phyloP scores from a whole-genome alignment of 2,888 invertebrate species.

The Aphodius sticticus region DNA sequence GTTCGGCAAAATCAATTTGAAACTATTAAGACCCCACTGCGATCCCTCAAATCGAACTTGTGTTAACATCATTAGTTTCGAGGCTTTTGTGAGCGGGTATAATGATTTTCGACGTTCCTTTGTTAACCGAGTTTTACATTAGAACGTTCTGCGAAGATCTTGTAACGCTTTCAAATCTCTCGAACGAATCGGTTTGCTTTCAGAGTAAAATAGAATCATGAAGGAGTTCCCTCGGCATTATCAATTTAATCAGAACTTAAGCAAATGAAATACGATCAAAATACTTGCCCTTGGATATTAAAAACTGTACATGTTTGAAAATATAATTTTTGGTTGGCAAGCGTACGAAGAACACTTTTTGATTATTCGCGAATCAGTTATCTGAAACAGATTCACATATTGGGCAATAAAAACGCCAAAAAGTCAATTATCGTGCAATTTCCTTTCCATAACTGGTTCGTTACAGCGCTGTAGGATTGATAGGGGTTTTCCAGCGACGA shows the following conservation, averaged over 20 bases:
- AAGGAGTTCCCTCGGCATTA: too few species aligned
- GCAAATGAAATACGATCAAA: too few species aligned
- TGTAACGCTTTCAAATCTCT: neutral
- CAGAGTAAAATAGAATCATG: neutral
- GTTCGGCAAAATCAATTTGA: neutral
- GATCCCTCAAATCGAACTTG: neutral
- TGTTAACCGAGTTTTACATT: neutral
- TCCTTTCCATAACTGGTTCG: neutral
- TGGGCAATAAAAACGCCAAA: neutral
- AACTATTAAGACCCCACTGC: neutral
- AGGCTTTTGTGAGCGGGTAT: neutral
- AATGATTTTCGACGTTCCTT: neutral
- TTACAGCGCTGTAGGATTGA: neutral
- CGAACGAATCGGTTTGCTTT: neutral
- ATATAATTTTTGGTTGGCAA: neutral
- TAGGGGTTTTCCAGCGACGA: too few species aligned
- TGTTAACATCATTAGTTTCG: neutral
- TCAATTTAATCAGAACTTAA: too few species aligned
- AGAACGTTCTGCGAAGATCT: neutral
- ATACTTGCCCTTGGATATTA: too few species aligned
- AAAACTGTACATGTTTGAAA: neutral
- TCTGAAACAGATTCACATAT: neutral
- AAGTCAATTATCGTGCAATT: neutral
- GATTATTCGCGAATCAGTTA: neutral
- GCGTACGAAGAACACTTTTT: neutral